These are phyloP conservation scores for Hemiprocne comata DNA, from an alignment of 2,113 vertebrate genomes.

Conservation along the genomic window DNA sequence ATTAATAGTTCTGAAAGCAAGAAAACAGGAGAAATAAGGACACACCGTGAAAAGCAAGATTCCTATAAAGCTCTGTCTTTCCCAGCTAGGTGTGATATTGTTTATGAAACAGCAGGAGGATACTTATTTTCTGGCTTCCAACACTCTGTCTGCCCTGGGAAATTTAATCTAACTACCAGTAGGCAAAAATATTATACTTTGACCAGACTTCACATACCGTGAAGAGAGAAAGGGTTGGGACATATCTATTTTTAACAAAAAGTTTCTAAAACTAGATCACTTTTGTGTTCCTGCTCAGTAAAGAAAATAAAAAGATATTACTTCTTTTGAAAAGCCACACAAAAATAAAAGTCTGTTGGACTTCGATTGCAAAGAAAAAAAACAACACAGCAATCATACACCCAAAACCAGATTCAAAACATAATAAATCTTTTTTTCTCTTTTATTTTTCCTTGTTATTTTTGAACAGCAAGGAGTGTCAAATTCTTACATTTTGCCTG, in stretches of 20 bases:
- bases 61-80: slow-evolving; percentile 37
- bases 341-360: slow-evolving; percentile 30
- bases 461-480: slow-evolving; percentile 3
- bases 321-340: slow-evolving; percentile 26
- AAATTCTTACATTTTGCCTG: slow-evolving; percentile 32
- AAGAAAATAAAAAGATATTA: slow-evolving; percentile 49
- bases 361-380: slow-evolving; percentile 6
- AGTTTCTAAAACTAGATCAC: slow-evolving; percentile 71
- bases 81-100: slow-evolving; percentile 76
- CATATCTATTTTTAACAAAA: slow-evolving; percentile 75
- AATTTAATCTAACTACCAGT: slow-evolving; percentile 80
- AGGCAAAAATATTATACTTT: slow-evolving; percentile 76
- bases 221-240: slow-evolving; percentile 71
- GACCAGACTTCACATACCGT: slow-evolving; percentile 74
- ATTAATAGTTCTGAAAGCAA: slow-evolving; percentile 59
- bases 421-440: slow-evolving; percentile 45
- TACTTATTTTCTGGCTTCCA: slow-evolving; percentile 70
- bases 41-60: slow-evolving; percentile 32
- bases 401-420: slow-evolving; percentile 52
- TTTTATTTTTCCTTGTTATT: slow-evolving; percentile 17
- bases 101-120: slow-evolving; percentile 72
- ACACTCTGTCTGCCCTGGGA: slow-evolving; percentile 69
- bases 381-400: slow-evolving; percentile 13
- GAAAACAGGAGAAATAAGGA: slow-evolving; percentile 61
- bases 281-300: slow-evolving; percentile 32